Base-by-base conservation (phyloP, 2,113 vertebrate genomes). In the Archocentrus centrarchus region DNA sequence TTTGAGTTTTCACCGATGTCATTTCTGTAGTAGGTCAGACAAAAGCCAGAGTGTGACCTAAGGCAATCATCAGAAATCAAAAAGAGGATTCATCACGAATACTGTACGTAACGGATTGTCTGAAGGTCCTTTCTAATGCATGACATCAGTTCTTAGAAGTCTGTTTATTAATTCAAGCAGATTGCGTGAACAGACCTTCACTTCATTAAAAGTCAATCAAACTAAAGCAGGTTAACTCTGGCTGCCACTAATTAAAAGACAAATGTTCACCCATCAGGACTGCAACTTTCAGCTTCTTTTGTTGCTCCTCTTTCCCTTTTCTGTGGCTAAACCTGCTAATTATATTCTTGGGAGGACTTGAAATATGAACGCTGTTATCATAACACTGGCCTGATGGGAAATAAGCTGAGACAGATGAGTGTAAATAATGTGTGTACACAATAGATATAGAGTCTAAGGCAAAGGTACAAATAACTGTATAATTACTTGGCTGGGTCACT, bases 171-270 rank as follows among this genome's bases (percentile, higher is more conserved):
- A 78, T 64, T 59, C 7, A 8, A 27, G 11, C 15, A 3, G 11
- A 80, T 85, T 85, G 39, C 35, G 18, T 62, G 50, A 59, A 85
- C 73, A 41, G 80, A 35, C 1, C 18, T 17, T 35, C 13, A 61
- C 63, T 47, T 61, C 55, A 57, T 89, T 88, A 75, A 75, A 75
- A 17, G 73, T 88, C 79, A 66, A 59, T 92, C 89, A 83, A 60
- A 73, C 14, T 27, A 41, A 63, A 39, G 53, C n/a, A 81, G 58
- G 80, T 77, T 32, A 77, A 80, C 73, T 35, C 30, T 3, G 1
- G 47, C 47, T 22, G 39, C 30, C 22, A 9, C 37, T 87, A 53
- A 89, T 89, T 89, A 82, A 73, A 66, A 75, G 0, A n/a, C 17
- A 55, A 73, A 73, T n/a, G 68, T 27, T 55, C 6, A 73, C 47